Evolutionary conservation across 2,797 vertebrate genomes (phyloP).

Genomic region (Sebastes steindachneri): DNA sequence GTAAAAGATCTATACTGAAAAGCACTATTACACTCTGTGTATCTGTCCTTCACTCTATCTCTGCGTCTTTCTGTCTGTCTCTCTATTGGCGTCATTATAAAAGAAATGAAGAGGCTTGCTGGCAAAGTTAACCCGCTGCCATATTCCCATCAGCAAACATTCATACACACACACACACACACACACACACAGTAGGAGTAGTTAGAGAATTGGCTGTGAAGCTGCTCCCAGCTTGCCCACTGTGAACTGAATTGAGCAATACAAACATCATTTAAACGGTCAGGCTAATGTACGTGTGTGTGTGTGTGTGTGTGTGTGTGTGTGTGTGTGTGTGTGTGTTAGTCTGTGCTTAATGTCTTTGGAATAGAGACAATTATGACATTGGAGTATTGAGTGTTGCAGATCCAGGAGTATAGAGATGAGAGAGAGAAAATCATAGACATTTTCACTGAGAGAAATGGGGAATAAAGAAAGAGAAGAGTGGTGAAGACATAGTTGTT

Average conservation of each 20-base stretch:
- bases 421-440: background rate
- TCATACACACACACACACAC: background rate
- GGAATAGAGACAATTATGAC: constrained; percentile 36
- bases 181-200: constrained; percentile 10
- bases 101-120: constrained; percentile 39
- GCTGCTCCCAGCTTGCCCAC: constrained; percentile 65
- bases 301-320: background rate
- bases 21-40: background rate
- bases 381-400: background rate
- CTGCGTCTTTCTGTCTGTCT: constrained; percentile 12
- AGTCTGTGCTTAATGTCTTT: constrained; percentile 11
- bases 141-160: constrained; percentile 50
- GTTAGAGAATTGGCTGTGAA: constrained; percentile 62
- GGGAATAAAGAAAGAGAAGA: background rate
- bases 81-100: constrained; percentile 11
- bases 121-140: constrained; percentile 38
- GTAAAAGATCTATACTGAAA: background rate
- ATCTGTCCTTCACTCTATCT: background rate
- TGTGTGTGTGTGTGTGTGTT: background rate
- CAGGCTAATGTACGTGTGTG: background rate
- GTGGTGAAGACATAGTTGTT: background rate
- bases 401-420: constrained; percentile 6
- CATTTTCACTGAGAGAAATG: background rate
- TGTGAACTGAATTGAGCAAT: constrained; percentile 64
- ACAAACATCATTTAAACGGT: constrained; percentile 54